Conservation (phyloP, 2,888 invertebrate species). For the Apodemia duryi region DNA sequence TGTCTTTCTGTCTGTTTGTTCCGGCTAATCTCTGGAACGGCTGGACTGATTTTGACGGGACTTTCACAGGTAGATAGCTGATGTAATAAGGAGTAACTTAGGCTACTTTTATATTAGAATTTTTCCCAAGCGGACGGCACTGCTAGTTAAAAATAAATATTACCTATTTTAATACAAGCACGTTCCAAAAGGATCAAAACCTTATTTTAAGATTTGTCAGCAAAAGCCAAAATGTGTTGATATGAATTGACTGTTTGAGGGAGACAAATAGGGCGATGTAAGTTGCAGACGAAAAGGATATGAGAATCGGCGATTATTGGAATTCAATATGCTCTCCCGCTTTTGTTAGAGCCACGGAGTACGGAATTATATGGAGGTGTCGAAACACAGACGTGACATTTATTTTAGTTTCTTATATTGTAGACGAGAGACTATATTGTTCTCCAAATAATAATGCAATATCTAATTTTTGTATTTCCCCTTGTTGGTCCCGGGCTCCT, state of each 20-base stretch:
- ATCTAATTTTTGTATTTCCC: no score
- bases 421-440: no score
- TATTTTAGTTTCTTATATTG: no score
- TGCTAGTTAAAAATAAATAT: not conserved
- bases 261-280: not conserved
- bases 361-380: not conserved
- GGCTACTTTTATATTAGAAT: no score
- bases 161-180: not conserved
- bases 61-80: no score
- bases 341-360: not conserved
- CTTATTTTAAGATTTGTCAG: not conserved
- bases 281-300: not conserved
- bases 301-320: not conserved
- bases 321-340: constrained; percentile 1
- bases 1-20: no score
- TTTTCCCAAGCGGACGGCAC: no score
- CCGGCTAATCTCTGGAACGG: no score
- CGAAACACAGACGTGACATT: not conserved
- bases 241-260: not conserved
- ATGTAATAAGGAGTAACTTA: no score
- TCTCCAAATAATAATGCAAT: no score
- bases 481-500: no score
- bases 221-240: constrained; percentile 2
- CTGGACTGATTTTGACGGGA: no score
- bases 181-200: not conserved